Evolutionary conservation across 2,888 invertebrate species (phyloP), one percentile per base, ranked within the genome.

Genomic region (Campopleginae sp.): DNA sequence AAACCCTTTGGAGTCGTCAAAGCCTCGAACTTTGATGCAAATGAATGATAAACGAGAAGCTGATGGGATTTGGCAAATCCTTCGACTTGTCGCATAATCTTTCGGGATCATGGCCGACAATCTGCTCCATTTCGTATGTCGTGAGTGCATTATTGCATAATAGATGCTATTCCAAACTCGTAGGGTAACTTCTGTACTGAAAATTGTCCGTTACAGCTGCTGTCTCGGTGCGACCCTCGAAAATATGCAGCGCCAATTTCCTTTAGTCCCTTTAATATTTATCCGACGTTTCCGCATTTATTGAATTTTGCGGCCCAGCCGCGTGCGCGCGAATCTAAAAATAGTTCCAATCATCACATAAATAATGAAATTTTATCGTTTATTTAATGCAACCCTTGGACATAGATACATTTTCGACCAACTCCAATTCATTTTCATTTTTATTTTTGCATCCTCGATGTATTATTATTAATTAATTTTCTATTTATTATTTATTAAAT

Each of bases 71-170:
- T 2, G 19, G 38, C 19, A 70, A 46, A 70, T 31, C n/a, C 17
- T 70, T 70, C 19, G 2, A 33, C 42, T 42, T 66, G 7, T 66
- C 12, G 38, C 5, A 33, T 63, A 33, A 63, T 63, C 48, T 10
- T 71, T 51, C 48, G 27, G 27, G 31, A 33, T 31, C 7, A 19
- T 23, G n/a, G n/a, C 12, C 6, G 31, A 10, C 19, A 33, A 33
- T 31, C 31, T 17, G 8, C 17, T 6, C 8, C 14, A 27, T 23
- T 48, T 48, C 6, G n/a, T 23, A 72, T 23, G 27, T 42, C 42
- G 12, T 23, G 23, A 42, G 54, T 72, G 23, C 51, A 14, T 19
- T 33, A 54, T 72, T 72, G 38, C 19, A 51, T 72, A 72, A 58
- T 54, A 42, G 5, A 72, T 54, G 38, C 54, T 8, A 19, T 72